A percentile compares a stretch with the other conserved stretches of the same genome.
Evolutionary conservation across 37 sponge, comb jelly and placozoan species (phyloP).

Genomic region (Bolinopsis microptera): DNA sequence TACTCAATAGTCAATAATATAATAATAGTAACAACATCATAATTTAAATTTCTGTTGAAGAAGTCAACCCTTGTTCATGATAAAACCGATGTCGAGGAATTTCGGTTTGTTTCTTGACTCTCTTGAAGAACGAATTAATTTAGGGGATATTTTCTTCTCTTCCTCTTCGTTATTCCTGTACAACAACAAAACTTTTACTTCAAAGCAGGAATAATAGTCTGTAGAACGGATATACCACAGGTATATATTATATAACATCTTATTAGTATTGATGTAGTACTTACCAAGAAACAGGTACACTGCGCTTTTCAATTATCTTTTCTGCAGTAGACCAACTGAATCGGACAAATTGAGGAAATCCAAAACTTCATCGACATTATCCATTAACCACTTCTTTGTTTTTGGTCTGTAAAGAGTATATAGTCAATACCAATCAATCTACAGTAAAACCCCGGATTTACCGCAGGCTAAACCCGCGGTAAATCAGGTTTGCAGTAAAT

Average conservation of each 20-base stretch:
- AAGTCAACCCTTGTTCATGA: constrained; percentile 50
- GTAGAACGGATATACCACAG: too few relatives aligned
- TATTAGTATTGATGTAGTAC: constrained; percentile 25
- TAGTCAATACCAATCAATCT: too few relatives aligned
- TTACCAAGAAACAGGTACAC: constrained; percentile 80
- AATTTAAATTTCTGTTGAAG: constrained; percentile 10
- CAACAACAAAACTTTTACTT: neutral
- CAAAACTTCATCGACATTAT: constrained; percentile 80
- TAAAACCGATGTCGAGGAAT: constrained; percentile 56
- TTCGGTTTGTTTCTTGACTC: neutral
- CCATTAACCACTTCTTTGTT: constrained; percentile 85
- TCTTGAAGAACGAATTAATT: constrained; percentile 49
- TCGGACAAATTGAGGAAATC: constrained; percentile 89
- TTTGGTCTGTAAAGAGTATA: constrained; percentile 74
- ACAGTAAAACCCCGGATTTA: too few relatives aligned
- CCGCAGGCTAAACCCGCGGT: too few relatives aligned
- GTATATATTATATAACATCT: neutral
- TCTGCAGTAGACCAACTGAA: constrained; percentile 95
- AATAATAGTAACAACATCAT: too few relatives aligned
- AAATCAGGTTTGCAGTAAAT: too few relatives aligned
- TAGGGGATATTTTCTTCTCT: constrained; percentile 30
- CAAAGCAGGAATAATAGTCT: too few relatives aligned
- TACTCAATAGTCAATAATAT: too few relatives aligned
- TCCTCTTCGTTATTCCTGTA: constrained; percentile 36
- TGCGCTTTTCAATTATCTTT: constrained; percentile 73